Evolutionary conservation across 1,140 invertebrate genomes (phyloP), one percentile per base, ranked within the genome.

Genomic region (Riptortus pedestris): DNA sequence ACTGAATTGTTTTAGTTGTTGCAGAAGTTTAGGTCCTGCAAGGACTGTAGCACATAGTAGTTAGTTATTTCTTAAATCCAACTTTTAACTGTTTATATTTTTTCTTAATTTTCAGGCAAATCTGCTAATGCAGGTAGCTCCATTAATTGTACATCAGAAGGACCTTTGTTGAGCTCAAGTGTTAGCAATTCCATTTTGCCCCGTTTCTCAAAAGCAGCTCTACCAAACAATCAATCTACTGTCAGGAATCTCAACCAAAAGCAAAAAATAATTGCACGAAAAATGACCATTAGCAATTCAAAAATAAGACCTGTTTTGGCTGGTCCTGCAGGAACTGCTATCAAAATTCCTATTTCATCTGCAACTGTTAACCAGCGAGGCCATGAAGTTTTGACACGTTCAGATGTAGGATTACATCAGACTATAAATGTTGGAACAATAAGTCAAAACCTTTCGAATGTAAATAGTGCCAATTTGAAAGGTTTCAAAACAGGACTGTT

Each of bases 121-220:
- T 24, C 51, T 4, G 12, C 26, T 7, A 55, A 22, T 55, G 22
- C 51, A 24, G 51, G 18, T 47, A n/a, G 45, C 22, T 20, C 45
- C 18, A 22, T 47, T 47, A 22, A 55, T 24, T 18, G 51, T 9
- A 26, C 51, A 55, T 55, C 43, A 61, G n/a, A 20, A 51, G 29
- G 20, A 20, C 57, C 31, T 16, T 20, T 48, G 31, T 60, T 55
- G 33, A 31, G 33, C 16, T 31, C 48, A 20, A 62, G 26, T n/a
- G 26, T 22, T 12, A 69, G 87, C 71, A 79, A 84, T 12, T 84
- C 85, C 12, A 87, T 87, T 69, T 75, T 87, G 63, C 87, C 85
- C 74, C 70, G 87, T 65, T 72, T 88, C 64, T 87, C 87, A 70
- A 87, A 84, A 70, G 83, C 82, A 48, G 83, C 85, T 70, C 45